These are phyloP conservation scores for Habroteleia sp. DNA, from an alignment of 2,888 invertebrate genomes.

Conservation along the genomic window DNA sequence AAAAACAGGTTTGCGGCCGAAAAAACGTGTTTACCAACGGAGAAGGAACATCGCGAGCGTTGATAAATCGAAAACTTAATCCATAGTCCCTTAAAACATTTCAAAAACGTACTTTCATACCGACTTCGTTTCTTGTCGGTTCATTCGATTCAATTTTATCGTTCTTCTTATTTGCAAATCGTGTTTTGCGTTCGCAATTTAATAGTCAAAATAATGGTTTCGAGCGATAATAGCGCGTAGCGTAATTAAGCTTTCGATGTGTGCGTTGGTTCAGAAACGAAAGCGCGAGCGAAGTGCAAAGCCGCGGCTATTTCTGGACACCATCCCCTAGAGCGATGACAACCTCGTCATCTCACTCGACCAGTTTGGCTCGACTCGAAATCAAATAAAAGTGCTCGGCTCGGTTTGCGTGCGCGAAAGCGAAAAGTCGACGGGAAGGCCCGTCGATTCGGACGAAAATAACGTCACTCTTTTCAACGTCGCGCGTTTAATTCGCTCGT, in stretches of 20 bases:
- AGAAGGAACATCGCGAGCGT: no score
- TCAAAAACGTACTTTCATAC: no score
- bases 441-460: not conserved
- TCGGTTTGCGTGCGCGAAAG: not conserved
- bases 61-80: no score
- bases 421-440: slow-evolving; percentile 1
- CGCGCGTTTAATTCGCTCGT: not conserved
- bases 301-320: slow-evolving; percentile 47
- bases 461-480: no score
- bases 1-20: no score
- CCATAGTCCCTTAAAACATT: no score
- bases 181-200: no score
- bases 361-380: slow-evolving; percentile 35
- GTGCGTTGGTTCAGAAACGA: slow-evolving; percentile 10
- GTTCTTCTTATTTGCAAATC: no score
- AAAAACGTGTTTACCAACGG: no score
- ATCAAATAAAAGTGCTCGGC: slow-evolving; percentile 33
- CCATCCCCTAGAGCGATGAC: slow-evolving; percentile 54
- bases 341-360: slow-evolving; percentile 48
- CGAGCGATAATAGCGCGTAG: not conserved
- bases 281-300: slow-evolving; percentile 27
- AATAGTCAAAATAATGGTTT: not conserved
- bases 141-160: no score
- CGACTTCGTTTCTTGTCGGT: no score
- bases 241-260: not conserved